Evolutionary conservation across 2,113 vertebrate species (phyloP), one percentile per base, ranked within the genome.

Genomic region (Scomber scombrus): DNA sequence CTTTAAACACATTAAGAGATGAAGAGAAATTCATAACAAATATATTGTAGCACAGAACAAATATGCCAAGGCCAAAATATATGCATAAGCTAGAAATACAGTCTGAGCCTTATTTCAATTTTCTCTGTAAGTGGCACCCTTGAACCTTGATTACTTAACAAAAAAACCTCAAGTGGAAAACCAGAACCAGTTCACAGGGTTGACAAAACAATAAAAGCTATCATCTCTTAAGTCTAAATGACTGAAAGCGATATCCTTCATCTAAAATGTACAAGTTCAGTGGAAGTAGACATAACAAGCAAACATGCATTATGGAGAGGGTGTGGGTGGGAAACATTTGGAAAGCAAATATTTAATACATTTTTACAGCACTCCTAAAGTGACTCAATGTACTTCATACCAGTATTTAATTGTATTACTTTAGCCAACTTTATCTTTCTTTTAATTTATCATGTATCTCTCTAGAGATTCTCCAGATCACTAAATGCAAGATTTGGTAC

Each of bases 111-210:
- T 14, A 14, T 55, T 73, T 72, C 2, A 19, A 3, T 60, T 69
- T 47, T 55, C 12, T 56, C 46, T 3, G 54, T 45, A 34, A 57
- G 19, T 54, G 18, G 4, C 9, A 10, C 26, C 55, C 14, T 50
- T 56, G 13, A 66, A 19, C 55, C 12, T 15, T 66, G 55, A 71
- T 23, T 62, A 66, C 23, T 1, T 18, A 18, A 47, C 19, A 66
- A 65, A 70, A 61, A 68, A 23, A 43, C 61, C 63, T 67, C 55
- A 72, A 62, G 26, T 79, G 61, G 16, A 29, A 75, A 80, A 67
- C 29, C 47, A 63, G 10, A 66, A 56, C 21, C 7, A 26, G 34
- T 15, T 40, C 23, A 23, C 4, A 18, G 18, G 43, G 21, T 43
- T 75, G 57, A 58, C 45, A 18, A 18, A 73, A 67, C 75, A 67